Evolutionary conservation across 2,888 invertebrate species (phyloP).

Genomic region (Julus scanicus): DNA sequence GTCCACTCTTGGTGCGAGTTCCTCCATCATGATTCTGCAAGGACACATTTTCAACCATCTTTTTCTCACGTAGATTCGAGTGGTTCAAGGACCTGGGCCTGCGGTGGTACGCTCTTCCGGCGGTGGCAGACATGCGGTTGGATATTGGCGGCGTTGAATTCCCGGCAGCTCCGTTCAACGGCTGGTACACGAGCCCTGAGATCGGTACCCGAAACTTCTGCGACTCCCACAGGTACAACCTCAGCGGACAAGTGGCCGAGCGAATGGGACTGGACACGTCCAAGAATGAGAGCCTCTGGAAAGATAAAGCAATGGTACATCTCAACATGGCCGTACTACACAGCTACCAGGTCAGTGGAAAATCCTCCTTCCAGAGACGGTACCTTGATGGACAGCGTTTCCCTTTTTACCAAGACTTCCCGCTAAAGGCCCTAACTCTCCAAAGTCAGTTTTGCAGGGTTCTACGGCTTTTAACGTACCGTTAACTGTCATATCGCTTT

Average conservation of each 20-base stretch:
- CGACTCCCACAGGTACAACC: constrained; percentile 65
- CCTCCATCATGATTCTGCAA: no score
- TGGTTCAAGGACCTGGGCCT: constrained; percentile 66
- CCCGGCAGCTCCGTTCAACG: constrained; percentile 66
- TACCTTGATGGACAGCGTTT: no score
- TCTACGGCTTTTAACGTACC: no score
- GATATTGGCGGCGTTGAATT: constrained; percentile 67
- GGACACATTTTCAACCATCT: no score
- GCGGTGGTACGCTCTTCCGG: constrained; percentile 67
- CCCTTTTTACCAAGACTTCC: no score
- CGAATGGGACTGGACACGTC: constrained; percentile 65
- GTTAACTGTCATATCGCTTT: no score
- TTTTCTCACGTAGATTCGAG: constrained; percentile 64
- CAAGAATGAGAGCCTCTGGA: constrained; percentile 65
- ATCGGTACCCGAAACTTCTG: constrained; percentile 66
- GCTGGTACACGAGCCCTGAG: constrained; percentile 68
- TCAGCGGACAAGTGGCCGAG: constrained; percentile 63
- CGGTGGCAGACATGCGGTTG: constrained; percentile 65
- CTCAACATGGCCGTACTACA: constrained; percentile 66
- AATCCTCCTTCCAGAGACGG: no score
- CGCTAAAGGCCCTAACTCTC: no score
- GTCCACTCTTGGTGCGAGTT: no score
- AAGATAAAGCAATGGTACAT: constrained; percentile 66
- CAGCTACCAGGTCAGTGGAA: constrained; percentile 64
- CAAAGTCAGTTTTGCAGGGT: no score